Evolutionary conservation across 2,113 vertebrate species (phyloP).

Genomic region (Antechinus flavipes): DNA sequence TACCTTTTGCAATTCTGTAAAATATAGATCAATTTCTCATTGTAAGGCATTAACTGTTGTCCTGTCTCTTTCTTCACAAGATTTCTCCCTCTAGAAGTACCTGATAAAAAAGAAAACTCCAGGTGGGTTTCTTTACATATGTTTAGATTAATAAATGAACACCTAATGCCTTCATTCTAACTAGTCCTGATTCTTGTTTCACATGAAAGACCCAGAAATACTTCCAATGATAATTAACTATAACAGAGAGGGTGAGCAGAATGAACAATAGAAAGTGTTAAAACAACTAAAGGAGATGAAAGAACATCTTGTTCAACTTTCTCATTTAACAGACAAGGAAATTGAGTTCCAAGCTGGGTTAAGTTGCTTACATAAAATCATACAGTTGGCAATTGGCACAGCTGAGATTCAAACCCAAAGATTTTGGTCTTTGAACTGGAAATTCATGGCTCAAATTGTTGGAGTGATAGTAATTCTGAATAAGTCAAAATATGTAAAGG

Average conservation of each 20-base stretch:
- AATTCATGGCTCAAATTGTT: not conserved
- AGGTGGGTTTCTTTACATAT: not conserved
- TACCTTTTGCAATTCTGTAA: not conserved
- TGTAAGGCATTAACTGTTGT: not conserved
- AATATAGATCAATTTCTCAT: not conserved
- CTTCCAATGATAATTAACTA: not conserved
- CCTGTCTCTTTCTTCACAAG: not conserved
- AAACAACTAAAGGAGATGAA: not conserved
- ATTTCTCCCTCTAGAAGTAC: not conserved
- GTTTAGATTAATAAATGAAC: not conserved
- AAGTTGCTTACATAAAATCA: not conserved
- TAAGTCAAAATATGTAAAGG: not conserved
- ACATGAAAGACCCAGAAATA: not conserved
- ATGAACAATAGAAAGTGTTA: not conserved
- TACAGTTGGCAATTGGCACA: not conserved
- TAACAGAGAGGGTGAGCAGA: not conserved
- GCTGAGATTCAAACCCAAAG: not conserved
- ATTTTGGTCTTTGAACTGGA: not conserved
- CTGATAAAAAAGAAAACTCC: not conserved
- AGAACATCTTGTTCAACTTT: not conserved
- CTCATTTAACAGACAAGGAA: not conserved
- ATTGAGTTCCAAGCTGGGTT: not conserved
- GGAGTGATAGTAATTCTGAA: not conserved
- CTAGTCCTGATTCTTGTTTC: not conserved
- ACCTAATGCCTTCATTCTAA: not conserved